Base-by-base conservation (phyloP, 2,797 vertebrate genomes). In the Lutjanus campechanus region DNA sequence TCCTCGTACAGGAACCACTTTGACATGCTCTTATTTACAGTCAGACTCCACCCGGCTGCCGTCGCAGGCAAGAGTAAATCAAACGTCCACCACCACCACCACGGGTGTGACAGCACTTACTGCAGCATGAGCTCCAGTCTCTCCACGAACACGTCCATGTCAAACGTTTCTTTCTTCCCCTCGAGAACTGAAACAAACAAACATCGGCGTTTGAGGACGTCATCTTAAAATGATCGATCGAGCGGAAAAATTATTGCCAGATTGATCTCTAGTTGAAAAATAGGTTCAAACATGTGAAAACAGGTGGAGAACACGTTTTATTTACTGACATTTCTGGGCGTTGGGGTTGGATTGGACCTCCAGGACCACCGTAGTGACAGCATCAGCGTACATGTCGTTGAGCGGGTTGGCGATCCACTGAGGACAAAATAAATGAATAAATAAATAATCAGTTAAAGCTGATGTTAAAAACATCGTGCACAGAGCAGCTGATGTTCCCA, bases 361-460 rank as follows among this genome's bases (percentile, higher is more conserved):
- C 85, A 99, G 85, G 59, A 99, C 95, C 85, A 99, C 97, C 0
- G 97, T 99, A 22, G 97, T 96, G 55, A 99, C 96, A 0, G 97
- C 97, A 56, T 98, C 98, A 0, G 98, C 97, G 41, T 98, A 99
- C 97, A 98, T 98, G 83, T 99, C 98, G 58, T 98, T 99, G 83
- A 98, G 95, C 49, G 98, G 97, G 92, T 98, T 99, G 77, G 97
- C 97, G 53, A 96, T 84, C 98, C 98, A 99, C 98, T 99, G 80
- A 47, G 47, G 47, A 36, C 12, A 11, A n/a, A 46, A 46, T 12
- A 13, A 13, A 46, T 13, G 11, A 15, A 25, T 25, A 25, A 25
- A 25, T 25, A 25, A 25, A 25, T 25, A 25, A 25, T 25, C 25
- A 25, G 25, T 25, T 25, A 36, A 36, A 36, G 29, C 5, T 36